These are phyloP conservation scores for Anguilla obscura DNA, from an alignment of 2,797 vertebrate species.

Conservation along the genomic window DNA sequence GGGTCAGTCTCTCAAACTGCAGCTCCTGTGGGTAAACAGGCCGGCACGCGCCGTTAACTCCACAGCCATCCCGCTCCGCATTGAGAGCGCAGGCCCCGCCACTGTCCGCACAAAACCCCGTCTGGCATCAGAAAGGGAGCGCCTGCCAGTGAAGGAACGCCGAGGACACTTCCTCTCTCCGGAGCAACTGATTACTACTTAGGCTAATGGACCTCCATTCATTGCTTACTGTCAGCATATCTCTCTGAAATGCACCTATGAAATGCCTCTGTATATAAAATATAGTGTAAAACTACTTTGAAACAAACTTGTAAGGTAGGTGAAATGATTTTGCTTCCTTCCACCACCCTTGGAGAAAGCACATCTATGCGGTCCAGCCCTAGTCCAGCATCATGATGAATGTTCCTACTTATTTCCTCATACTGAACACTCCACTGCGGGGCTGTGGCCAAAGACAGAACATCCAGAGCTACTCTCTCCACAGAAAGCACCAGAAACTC, in stretches of 20 bases:
- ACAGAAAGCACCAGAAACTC: not conserved
- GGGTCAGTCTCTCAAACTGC: slow-evolving; percentile 97
- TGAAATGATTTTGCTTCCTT: not conserved
- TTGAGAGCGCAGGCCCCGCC: not conserved
- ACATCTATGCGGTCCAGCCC: not conserved
- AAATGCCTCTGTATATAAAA: too few relatives aligned
- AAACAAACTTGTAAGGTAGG: not conserved
- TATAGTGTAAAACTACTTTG: too few relatives aligned
- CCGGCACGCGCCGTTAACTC: not conserved
- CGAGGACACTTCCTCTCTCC: not conserved
- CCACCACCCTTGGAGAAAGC: not conserved
- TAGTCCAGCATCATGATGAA: not conserved
- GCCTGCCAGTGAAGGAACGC: not conserved
- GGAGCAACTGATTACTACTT: too few relatives aligned
- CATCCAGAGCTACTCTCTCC: not conserved
- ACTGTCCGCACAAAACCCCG: not conserved
- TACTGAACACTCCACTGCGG: not conserved
- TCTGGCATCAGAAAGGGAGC: not conserved
- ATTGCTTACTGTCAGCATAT: not conserved
- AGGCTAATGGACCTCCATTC: not conserved
- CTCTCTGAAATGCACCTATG: not conserved
- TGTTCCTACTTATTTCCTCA: not conserved
- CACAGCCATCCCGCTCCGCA: not conserved
- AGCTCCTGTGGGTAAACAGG: slow-evolving; percentile 79
- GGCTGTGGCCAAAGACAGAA: not conserved